phyloP scores from a whole-genome alignment of 2,888 invertebrate genomes.

The Megamerina dolium region DNA sequence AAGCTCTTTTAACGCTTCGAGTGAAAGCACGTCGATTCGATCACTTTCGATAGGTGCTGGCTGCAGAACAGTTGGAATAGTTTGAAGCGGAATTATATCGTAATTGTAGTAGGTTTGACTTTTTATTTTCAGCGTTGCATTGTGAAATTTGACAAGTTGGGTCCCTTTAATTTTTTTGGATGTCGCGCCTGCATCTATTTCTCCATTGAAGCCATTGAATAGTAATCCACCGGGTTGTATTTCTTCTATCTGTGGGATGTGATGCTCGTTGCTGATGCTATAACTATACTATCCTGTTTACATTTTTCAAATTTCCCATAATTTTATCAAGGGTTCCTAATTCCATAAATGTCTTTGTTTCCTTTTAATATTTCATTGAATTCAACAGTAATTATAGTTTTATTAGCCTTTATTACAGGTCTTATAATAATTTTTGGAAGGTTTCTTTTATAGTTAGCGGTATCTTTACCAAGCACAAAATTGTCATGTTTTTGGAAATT shows the following conservation, averaged over 20 bases:
- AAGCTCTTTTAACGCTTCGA: constrained; percentile 1
- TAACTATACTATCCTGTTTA: neutral
- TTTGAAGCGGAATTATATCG: constrained; percentile 1
- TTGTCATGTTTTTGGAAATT: constrained; percentile 1
- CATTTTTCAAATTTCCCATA: neutral
- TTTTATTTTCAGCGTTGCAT: constrained; percentile 3
- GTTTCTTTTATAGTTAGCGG: constrained; percentile 5
- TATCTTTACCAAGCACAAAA: constrained; percentile 6
- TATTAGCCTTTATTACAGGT: too few species aligned
- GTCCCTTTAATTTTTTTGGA: too few species aligned
- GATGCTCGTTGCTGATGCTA: neutral
- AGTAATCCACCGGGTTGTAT: too few species aligned
- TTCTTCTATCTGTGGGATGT: too few species aligned
- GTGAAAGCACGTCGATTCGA: constrained; percentile 4
- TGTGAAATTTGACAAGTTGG: too few species aligned
- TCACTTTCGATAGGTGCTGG: neutral
- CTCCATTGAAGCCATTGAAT: too few species aligned
- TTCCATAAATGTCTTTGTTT: neutral
- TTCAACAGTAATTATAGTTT: neutral
- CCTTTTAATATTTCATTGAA: neutral
- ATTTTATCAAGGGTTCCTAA: neutral
- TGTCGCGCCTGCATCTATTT: neutral
- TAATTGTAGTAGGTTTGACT: constrained; percentile 2
- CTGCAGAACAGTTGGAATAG: constrained; percentile 1
- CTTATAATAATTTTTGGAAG: constrained; percentile 2